A percentile compares a stretch with the other conserved stretches of the same genome.
Conservation (phyloP, 2,888 invertebrate species). For the Drosophila atripex region DNA sequence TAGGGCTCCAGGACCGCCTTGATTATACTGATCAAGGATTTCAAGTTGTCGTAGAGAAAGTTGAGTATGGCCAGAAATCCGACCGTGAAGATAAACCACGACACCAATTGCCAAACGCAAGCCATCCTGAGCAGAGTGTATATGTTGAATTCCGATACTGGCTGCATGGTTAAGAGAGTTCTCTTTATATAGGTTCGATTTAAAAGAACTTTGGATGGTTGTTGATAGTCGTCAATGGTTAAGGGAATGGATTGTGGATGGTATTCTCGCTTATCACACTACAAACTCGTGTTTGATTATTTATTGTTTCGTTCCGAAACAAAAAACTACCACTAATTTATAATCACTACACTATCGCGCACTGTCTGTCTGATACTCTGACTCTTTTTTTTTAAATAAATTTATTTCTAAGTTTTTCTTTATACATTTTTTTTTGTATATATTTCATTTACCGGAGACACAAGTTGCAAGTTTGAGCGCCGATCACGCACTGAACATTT, state of each 20-base stretch:
- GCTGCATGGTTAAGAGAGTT: slow-evolving; percentile 60
- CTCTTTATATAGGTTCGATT: slow-evolving; percentile 35
- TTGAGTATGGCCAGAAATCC: slow-evolving; percentile 69
- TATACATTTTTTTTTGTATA: not conserved
- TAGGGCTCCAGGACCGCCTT: slow-evolving; percentile 88
- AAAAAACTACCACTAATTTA: slow-evolving; percentile 2
- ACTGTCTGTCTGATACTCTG: slow-evolving; percentile 30
- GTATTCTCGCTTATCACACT: slow-evolving; percentile 8
- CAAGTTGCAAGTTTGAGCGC: slow-evolving; percentile 63
- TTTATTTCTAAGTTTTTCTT: not conserved
- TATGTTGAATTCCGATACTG: slow-evolving; percentile 63
- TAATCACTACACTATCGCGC: slow-evolving; percentile 21
- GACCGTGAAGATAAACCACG: slow-evolving; percentile 71
- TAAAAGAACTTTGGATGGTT: not conserved
- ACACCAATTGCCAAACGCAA: slow-evolving; percentile 73
- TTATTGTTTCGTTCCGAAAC: not conserved
- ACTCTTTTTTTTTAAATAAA: not conserved
- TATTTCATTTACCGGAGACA: slow-evolving; percentile 24
- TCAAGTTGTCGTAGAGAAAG: slow-evolving; percentile 85
- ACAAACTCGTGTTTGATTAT: slow-evolving; percentile 7
- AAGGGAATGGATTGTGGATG: slow-evolving; percentile 1
- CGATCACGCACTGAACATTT: slow-evolving; percentile 72
- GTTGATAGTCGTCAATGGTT: not conserved
- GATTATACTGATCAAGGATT: slow-evolving; percentile 86
- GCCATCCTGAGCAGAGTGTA: slow-evolving; percentile 73